A percentile compares a stretch with the other conserved stretches of the same genome.
Evolutionary conservation across 1,140 invertebrate species (phyloP).

Genomic region (Drosophila triauraria): DNA sequence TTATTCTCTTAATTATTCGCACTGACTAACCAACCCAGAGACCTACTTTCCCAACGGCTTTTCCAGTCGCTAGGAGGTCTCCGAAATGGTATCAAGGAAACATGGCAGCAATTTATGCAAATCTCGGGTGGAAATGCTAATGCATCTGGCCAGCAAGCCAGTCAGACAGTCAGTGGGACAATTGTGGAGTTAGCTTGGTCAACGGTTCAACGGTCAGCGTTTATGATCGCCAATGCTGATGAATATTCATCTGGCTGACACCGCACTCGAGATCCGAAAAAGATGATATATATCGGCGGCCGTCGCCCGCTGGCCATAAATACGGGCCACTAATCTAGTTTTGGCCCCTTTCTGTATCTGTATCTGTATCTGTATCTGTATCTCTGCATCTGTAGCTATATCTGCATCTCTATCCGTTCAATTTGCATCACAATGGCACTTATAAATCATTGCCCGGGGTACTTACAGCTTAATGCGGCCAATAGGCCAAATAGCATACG

Average conservation of each 20-base stretch:
- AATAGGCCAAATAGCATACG: constrained; percentile 75
- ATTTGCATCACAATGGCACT: constrained; percentile 76
- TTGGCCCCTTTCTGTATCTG: constrained; percentile 25
- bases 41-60: constrained; percentile 73
- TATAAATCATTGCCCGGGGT: constrained; percentile 72
- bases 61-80: constrained; percentile 74
- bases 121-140: constrained; percentile 72
- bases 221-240: constrained; percentile 64
- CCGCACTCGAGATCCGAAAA: constrained; percentile 55
- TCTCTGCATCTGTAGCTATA: constrained; percentile 8
- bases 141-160: constrained; percentile 25
- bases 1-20: constrained; percentile 23
- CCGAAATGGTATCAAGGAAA: constrained; percentile 79
- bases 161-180: constrained; percentile 37
- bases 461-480: constrained; percentile 82
- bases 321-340: constrained; percentile 74
- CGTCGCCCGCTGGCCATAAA: constrained; percentile 63
- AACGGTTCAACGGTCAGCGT: constrained; percentile 74
- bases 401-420: constrained; percentile 21
- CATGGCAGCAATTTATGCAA: constrained; percentile 68
- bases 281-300: constrained; percentile 69
- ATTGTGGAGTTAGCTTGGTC: constrained; percentile 34
- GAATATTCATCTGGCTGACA: constrained; percentile 77
- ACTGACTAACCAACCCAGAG: constrained; percentile 65
- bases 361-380: constrained; percentile 5